Evolutionary conservation across 2,888 invertebrate species (phyloP).

Genomic region (Nemurella pictetii): DNA sequence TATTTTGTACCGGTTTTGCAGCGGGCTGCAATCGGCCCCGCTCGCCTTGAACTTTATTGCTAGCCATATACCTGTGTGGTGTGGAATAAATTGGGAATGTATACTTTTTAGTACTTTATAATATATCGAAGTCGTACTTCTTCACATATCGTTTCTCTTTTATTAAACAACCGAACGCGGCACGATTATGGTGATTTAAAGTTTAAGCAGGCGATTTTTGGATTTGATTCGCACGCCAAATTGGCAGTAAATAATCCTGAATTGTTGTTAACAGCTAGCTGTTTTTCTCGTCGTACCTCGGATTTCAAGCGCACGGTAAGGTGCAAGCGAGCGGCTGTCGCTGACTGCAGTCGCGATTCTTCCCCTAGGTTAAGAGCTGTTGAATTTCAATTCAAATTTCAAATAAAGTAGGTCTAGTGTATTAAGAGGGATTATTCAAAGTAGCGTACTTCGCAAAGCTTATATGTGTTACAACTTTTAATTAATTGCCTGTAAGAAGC

Average conservation of each 20-base stretch:
- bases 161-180: not conserved
- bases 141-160: not conserved
- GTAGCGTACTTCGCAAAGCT: constrained; percentile 8
- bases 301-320: not conserved
- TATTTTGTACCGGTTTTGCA: not conserved
- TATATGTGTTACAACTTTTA: constrained; percentile 16
- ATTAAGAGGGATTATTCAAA: constrained; percentile 1
- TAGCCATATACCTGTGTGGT: not conserved
- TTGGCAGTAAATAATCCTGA: not conserved
- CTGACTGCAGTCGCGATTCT: not conserved
- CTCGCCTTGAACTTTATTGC: not conserved
- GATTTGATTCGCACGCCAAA: not conserved
- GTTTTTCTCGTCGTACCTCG: not conserved
- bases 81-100: not conserved
- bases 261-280: not conserved
- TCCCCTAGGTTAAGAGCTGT: not conserved
- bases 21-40: not conserved
- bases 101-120: no score
- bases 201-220: not conserved
- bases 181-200: not conserved
- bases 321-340: no score
- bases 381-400: not conserved
- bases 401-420: not conserved
- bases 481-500: constrained; percentile 17
- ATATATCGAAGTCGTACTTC: not conserved